Evolutionary conservation across 2,888 invertebrate genomes (phyloP).

Genomic region (Cheilosia grossa): DNA sequence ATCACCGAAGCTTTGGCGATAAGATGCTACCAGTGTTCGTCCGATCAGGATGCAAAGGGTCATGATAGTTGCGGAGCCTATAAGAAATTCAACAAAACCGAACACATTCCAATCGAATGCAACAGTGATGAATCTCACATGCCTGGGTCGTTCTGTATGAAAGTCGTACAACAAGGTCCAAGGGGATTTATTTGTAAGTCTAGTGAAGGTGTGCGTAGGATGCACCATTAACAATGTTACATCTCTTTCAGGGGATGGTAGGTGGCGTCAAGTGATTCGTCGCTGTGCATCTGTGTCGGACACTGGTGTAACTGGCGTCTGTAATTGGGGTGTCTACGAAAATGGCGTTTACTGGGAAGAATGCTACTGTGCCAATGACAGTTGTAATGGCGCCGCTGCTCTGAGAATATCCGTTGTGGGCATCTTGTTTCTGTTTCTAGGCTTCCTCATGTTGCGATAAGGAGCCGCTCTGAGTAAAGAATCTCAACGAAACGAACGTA

Average conservation of each 20-base stretch:
- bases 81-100: conserved; percentile 90
- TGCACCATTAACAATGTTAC: not conserved
- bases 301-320: conserved; percentile 96
- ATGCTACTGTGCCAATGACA: conserved; percentile 96
- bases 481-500: conserved; percentile 21
- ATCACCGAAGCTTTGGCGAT: conserved; percentile 84
- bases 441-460: conserved; percentile 39
- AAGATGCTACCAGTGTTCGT: conserved; percentile 97
- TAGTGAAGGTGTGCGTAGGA: not conserved
- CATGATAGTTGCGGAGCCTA: conserved; percentile 95
- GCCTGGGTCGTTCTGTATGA: conserved; percentile 98
- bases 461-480: not conserved
- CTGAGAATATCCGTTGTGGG: conserved; percentile 66
- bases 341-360: conserved; percentile 99
- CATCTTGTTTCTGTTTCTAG: conserved; percentile 3
- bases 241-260: conserved; percentile 91
- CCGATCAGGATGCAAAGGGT: conserved; percentile 90
- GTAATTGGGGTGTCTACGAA: conserved; percentile 97
- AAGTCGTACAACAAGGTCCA: conserved; percentile 96
- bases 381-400: conserved; percentile 87
- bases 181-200: conserved; percentile 96
- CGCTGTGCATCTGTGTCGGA: conserved; percentile 95
- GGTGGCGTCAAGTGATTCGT: conserved; percentile 95
- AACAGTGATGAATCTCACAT: conserved; percentile 96
- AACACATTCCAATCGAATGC: conserved; percentile 96